phyloP scores from a whole-genome alignment of 2,888 invertebrate species.

The Lithodes maja region DNA sequence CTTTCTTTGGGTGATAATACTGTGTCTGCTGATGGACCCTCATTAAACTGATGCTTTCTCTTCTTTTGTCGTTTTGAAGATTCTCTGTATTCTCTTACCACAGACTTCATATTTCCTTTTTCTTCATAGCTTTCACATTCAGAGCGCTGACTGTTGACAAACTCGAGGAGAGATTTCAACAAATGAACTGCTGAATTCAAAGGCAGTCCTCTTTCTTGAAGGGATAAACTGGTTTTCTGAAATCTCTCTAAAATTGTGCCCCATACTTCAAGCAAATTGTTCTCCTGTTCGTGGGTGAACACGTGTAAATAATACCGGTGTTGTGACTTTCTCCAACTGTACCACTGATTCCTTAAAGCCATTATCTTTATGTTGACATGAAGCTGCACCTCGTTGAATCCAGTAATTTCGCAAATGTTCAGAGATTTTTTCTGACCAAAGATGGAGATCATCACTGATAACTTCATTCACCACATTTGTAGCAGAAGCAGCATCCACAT shows the following conservation, averaged over 20 bases:
- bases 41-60: constrained; percentile 16
- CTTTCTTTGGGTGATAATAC: not conserved
- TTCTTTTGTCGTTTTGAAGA: constrained; percentile 8
- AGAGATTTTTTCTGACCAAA: constrained; percentile 17
- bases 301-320: constrained; percentile 19
- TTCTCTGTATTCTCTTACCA: constrained; percentile 15
- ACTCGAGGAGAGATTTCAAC: constrained; percentile 22
- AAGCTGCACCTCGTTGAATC: constrained; percentile 25
- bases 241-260: constrained; percentile 1
- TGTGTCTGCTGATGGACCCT: constrained; percentile 13
- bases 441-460: constrained; percentile 25
- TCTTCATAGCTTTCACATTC: constrained; percentile 16
- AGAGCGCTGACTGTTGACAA: constrained; percentile 6
- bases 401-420: constrained; percentile 9
- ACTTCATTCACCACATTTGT: constrained; percentile 16
- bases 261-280: constrained; percentile 22
- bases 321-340: constrained; percentile 22
- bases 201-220: constrained; percentile 18
- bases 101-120: not conserved
- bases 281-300: constrained; percentile 16
- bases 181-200: constrained; percentile 22
- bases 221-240: constrained; percentile 18
- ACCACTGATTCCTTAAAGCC: constrained; percentile 17
- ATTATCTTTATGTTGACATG: constrained; percentile 18
- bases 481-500: constrained; percentile 25